A percentile compares a stretch with the other conserved stretches of the same genome.
phyloP scores from a whole-genome alignment of 64 coral and sea anemone species.

The Montipora cactus region DNA sequence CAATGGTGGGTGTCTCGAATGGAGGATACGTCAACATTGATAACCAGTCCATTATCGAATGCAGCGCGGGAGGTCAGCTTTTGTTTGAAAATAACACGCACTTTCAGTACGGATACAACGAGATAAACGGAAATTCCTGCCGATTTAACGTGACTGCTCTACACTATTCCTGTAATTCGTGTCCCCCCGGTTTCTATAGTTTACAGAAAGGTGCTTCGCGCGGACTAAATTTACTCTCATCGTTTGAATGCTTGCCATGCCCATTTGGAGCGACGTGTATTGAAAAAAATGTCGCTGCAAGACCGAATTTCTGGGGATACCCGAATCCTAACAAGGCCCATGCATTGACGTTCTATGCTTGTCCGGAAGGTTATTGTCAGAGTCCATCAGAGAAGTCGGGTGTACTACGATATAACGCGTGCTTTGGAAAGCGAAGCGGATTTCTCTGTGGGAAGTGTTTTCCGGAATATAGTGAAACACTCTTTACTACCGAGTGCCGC shows the following conservation, averaged over 20 bases:
- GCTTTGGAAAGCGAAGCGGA: constrained; percentile 30
- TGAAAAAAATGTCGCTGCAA: constrained; percentile 2
- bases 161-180: not conserved
- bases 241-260: not conserved
- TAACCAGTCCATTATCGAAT: constrained; percentile 15
- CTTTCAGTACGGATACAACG: not conserved
- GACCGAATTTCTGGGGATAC: constrained; percentile 58
- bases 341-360: constrained; percentile 21
- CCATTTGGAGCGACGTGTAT: constrained; percentile 42
- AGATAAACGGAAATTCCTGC: not conserved
- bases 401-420: constrained; percentile 24
- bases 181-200: constrained; percentile 6
- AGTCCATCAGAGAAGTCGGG: not conserved
- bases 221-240: not conserved
- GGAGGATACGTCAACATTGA: constrained; percentile 31
- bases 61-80: constrained; percentile 1
- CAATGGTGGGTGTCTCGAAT: not conserved
- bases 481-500: too few species aligned
- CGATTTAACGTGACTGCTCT: not conserved
- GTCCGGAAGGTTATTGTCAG: constrained; percentile 66
- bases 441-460: constrained; percentile 49
- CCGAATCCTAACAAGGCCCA: not conserved
- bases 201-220: not conserved
- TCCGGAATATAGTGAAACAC: not conserved
- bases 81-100: constrained; percentile 8